Evolutionary conservation across 2,113 vertebrate genomes (phyloP).

Genomic region (Ondatra zibethicus): DNA sequence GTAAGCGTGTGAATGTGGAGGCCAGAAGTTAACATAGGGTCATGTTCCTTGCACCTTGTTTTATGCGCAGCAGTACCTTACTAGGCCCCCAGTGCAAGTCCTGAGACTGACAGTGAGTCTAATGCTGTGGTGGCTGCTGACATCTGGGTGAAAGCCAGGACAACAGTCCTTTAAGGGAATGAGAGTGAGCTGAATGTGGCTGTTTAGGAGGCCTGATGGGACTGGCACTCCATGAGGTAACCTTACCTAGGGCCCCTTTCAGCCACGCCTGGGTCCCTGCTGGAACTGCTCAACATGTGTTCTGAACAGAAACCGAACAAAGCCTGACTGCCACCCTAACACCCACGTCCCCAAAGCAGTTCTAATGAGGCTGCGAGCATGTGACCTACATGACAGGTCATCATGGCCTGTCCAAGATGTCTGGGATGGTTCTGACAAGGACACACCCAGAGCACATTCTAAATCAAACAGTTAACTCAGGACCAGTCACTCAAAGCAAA

Average conservation of each 20-base stretch:
- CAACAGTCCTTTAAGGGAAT: background rate
- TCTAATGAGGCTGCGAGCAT: fast-evolving
- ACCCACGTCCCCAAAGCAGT: background rate
- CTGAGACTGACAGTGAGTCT: background rate
- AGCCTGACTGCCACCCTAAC: background rate
- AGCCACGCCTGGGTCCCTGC: background rate
- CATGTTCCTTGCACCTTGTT: background rate
- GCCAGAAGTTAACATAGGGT: background rate
- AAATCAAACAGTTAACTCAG: background rate
- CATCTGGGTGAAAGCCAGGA: no score
- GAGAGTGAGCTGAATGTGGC: no score
- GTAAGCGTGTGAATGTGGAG: background rate
- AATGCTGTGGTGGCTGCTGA: fast-evolving
- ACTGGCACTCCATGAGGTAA: background rate
- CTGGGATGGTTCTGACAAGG: fast-evolving
- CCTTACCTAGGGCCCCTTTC: background rate
- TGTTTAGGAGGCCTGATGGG: background rate
- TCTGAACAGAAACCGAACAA: background rate
- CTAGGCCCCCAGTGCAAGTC: background rate
- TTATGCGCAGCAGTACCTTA: background rate
- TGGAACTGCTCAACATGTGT: fast-evolving
- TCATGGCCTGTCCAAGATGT: fast-evolving
- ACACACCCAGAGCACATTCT: background rate
- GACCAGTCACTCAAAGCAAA: background rate
- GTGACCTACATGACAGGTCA: fast-evolving